These are phyloP conservation scores for Ceratina calcarata DNA, from an alignment of 1,140 invertebrate genomes.

Conservation along the genomic window DNA sequence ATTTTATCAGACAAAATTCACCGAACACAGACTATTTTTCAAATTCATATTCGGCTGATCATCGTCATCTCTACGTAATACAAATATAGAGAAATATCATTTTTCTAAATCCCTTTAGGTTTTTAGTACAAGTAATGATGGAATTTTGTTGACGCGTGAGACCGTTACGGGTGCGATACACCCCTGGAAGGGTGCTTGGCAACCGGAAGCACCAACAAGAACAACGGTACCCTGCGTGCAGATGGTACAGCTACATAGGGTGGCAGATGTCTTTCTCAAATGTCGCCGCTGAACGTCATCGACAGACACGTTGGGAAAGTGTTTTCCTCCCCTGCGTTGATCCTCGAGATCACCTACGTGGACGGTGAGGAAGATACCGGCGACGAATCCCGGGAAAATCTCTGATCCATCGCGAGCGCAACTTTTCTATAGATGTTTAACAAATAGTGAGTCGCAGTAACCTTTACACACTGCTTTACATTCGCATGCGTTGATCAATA, in stretches of 20 bases:
- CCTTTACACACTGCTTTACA: background rate
- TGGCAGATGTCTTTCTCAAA: constrained; percentile 66
- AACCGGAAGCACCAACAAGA: constrained; percentile 65
- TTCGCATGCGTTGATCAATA: background rate
- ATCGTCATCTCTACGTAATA: no score
- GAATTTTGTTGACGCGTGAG: background rate
- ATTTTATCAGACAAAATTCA: background rate
- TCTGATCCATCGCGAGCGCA: background rate
- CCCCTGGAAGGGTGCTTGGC: constrained; percentile 57
- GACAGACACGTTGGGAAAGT: constrained; percentile 38
- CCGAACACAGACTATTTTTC: no score
- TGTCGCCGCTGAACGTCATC: constrained; percentile 52
- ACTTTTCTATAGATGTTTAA: constrained; percentile 30
- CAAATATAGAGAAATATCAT: no score
- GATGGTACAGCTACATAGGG: constrained; percentile 45
- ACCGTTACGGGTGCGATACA: constrained; percentile 9
- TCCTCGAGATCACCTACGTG: constrained; percentile 48
- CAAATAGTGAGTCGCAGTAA: constrained; percentile 35
- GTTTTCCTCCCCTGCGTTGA: constrained; percentile 36
- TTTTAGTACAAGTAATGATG: no score
- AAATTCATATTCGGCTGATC: background rate
- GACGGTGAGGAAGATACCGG: constrained; percentile 17
- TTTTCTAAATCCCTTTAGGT: no score
- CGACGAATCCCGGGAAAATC: constrained; percentile 16
- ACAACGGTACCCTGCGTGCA: constrained; percentile 48